These are phyloP conservation scores for Sebastiscus albofasciatus DNA, from an alignment of 2,797 vertebrate species.

Conservation along the genomic window DNA sequence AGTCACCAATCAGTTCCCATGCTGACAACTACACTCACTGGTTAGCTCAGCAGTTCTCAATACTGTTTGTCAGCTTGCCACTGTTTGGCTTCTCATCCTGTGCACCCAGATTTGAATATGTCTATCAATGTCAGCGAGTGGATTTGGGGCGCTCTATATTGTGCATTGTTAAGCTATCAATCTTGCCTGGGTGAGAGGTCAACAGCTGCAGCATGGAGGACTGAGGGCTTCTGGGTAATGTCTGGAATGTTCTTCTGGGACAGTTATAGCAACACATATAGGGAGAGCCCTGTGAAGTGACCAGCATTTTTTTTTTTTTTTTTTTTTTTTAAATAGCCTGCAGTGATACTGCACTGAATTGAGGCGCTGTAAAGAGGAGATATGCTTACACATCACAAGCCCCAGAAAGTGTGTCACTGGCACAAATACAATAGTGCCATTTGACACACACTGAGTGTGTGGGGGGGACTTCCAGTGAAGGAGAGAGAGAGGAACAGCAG, in stretches of 20 bases:
- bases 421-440: slow-evolving; percentile 69
- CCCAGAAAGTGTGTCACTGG: slow-evolving; percentile 75
- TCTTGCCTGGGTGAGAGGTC: slow-evolving; percentile 70
- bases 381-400: slow-evolving; percentile 74
- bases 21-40: not conserved
- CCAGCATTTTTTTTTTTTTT: slow-evolving; percentile 35
- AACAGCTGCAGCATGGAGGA: slow-evolving; percentile 78
- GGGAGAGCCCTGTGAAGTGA: slow-evolving; percentile 61
- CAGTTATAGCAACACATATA: slow-evolving; percentile 63
- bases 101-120: slow-evolving; percentile 7
- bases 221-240: slow-evolving; percentile 72
- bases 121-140: slow-evolving; percentile 11
- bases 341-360: slow-evolving; percentile 60
- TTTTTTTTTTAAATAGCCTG: slow-evolving; percentile 69
- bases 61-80: not conserved
- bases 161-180: slow-evolving; percentile 56
- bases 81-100: slow-evolving; percentile 14
- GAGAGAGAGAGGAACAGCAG: slow-evolving; percentile 22
- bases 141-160: slow-evolving; percentile 13
- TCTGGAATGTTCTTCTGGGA: slow-evolving; percentile 71
- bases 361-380: slow-evolving; percentile 62
- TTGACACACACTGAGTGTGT: slow-evolving; percentile 33
- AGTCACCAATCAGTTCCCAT: slow-evolving; percentile 8
- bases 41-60: slow-evolving; percentile 13
- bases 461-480: slow-evolving; percentile 65